These are phyloP conservation scores for Nephila pilipes DNA, from an alignment of 1,140 invertebrate genomes.

Conservation along the genomic window DNA sequence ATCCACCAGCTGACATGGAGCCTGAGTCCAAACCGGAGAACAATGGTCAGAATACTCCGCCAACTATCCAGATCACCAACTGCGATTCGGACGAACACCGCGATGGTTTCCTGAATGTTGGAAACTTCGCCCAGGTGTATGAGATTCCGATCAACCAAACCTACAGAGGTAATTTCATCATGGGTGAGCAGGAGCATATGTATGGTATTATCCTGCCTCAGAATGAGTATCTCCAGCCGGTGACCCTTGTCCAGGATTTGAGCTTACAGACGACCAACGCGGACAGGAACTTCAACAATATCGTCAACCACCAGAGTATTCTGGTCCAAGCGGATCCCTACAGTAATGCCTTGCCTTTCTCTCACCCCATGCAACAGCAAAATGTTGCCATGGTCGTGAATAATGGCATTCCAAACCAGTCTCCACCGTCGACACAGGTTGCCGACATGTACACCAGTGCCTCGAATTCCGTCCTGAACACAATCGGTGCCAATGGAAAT, in stretches of 20 bases:
- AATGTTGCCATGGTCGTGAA: neutral
- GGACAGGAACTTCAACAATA: constrained; percentile 63
- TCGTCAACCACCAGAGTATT: constrained; percentile 51
- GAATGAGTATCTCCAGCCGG: constrained; percentile 42
- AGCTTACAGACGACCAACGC: constrained; percentile 65
- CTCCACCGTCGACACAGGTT: constrained; percentile 15
- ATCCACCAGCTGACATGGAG: constrained; percentile 46
- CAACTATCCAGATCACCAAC: constrained; percentile 72
- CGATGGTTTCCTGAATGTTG: neutral
- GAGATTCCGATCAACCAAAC: constrained; percentile 72
- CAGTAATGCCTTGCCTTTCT: neutral
- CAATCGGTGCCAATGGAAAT: constrained; percentile 4
- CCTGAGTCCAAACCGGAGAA: neutral
- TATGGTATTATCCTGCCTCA: constrained; percentile 70
- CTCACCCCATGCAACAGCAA: neutral
- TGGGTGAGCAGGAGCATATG: constrained; percentile 68
- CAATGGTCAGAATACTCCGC: constrained; percentile 28
- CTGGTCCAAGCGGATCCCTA: constrained; percentile 12
- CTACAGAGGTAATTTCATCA: constrained; percentile 62
- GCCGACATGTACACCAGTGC: neutral
- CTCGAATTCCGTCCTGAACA: constrained; percentile 25
- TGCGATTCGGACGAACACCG: constrained; percentile 32
- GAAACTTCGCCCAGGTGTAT: constrained; percentile 61
- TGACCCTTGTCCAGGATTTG: constrained; percentile 67
- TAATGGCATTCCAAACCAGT: neutral